These are phyloP conservation scores for Boloria euphrosyne DNA, from an alignment of 2,888 invertebrate species.

Conservation along the genomic window DNA sequence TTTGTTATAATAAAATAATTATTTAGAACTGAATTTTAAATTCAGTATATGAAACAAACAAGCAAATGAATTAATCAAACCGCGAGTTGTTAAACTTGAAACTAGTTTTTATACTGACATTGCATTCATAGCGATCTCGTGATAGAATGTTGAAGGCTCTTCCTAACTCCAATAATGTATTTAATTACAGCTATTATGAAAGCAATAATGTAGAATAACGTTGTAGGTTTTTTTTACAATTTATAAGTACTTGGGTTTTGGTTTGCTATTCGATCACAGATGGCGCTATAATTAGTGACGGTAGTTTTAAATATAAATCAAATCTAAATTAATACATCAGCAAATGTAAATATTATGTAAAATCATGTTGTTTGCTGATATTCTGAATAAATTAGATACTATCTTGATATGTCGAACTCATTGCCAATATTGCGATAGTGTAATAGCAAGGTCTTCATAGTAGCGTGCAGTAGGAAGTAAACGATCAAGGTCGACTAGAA, in stretches of 20 bases:
- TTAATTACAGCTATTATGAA: constrained; percentile 39
- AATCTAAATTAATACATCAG: constrained; percentile 16
- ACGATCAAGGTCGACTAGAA: constrained; percentile 54
- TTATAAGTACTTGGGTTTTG: not conserved
- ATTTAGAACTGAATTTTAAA: constrained; percentile 14
- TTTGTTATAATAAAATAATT: not conserved
- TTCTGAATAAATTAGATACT: constrained; percentile 51
- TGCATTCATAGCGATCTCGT: constrained; percentile 59
- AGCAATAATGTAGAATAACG: constrained; percentile 31
- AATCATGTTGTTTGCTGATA: constrained; percentile 44
- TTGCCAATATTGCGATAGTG: constrained; percentile 58
- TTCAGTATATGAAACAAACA: constrained; percentile 29
- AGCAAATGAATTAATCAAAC: constrained; percentile 31
- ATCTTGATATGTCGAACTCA: constrained; percentile 52
- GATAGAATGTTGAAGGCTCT: constrained; percentile 70
- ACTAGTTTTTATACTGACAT: constrained; percentile 52
- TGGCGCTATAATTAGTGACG: constrained; percentile 30
- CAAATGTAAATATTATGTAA: constrained; percentile 31
- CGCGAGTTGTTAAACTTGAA: constrained; percentile 36
- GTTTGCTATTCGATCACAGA: constrained; percentile 33
- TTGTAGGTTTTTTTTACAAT: constrained; percentile 20
- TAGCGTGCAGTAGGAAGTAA: constrained; percentile 73
- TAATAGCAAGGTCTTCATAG: constrained; percentile 69
- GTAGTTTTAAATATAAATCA: not conserved
- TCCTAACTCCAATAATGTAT: constrained; percentile 52